Evolutionary conservation across 2,888 invertebrate species (phyloP), one percentile per base, ranked within the genome.

Genomic region (Aproaerema taeniolella): DNA sequence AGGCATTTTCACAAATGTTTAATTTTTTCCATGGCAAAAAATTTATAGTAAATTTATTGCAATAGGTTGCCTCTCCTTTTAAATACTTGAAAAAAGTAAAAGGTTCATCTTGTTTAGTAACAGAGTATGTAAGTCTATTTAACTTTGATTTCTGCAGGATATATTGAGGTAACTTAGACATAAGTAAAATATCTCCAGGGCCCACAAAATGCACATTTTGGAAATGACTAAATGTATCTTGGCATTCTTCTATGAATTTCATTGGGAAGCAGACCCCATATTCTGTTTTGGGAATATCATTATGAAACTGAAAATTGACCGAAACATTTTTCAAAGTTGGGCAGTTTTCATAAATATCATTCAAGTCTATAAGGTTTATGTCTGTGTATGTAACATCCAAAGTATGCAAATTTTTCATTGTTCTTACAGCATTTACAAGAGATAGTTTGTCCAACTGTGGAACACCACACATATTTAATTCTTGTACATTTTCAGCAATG

Each of bases 381-480:
- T 64, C 62, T 29, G 83, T 83, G 35, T 67, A 80, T 1, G 79
- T 65, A 13, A 83, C 56, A 62, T 83, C 68, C 32, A 83, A 51
- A 16, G 58, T 55, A 48, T 58, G 61, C 38, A 83, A 52, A 29
- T 42, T 50, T 45, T 73, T 74, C 37, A 80, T 42, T 38, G 52
- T 67, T 38, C 56, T 70, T 24, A 75, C 42, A 9, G 61, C 67
- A 28, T 61, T 55, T 31, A 75, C 13, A 9, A 81, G 45, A 14
- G 50, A 31, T 17, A 64, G 55, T 50, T 69, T 76, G 25, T 49
- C 54, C 33, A 82, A 53, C 53, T 79, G 67, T 16, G 50, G 49
- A 14, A 80, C 62, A 25, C 67, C 74, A 53, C 67, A 52, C 49
- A 82, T 40, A 46, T 75, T 68, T 1, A 83, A 57, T 26, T 63